phyloP scores from a whole-genome alignment of 1,140 invertebrate genomes.

The Rhyzopertha dominica region DNA sequence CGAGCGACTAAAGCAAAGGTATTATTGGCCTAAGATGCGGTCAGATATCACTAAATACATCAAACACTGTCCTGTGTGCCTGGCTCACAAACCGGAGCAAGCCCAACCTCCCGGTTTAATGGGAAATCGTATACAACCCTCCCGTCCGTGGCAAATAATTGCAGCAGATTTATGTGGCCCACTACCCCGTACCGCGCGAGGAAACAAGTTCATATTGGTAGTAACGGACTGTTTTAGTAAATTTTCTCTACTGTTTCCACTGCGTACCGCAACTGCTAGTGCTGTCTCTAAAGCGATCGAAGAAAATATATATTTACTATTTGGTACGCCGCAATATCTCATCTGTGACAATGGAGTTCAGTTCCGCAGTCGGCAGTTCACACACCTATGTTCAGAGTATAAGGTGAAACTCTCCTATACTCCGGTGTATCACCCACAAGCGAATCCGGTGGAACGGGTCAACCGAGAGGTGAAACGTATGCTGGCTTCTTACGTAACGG shows the following conservation, averaged over 20 bases:
- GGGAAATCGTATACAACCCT: too few relatives aligned
- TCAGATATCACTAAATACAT: constrained; percentile 8
- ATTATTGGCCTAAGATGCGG: constrained; percentile 14
- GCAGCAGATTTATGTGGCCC: constrained; percentile 40
- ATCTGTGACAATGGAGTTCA: constrained; percentile 12
- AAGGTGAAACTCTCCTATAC: constrained; percentile 10
- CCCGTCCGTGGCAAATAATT: constrained; percentile 14
- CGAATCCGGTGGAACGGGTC: constrained; percentile 18
- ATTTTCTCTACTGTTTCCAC: constrained; percentile 10
- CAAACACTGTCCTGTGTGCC: constrained; percentile 12
- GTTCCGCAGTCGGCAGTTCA: constrained; percentile 5
- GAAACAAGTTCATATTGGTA: constrained; percentile 38
- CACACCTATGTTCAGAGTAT: not conserved
- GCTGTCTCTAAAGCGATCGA: constrained; percentile 8
- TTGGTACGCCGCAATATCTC: constrained; percentile 20
- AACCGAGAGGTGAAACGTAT: constrained; percentile 36
- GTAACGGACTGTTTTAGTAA: constrained; percentile 27
- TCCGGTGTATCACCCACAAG: constrained; percentile 15
- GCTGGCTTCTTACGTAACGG: constrained; percentile 26
- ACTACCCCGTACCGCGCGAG: constrained; percentile 18
- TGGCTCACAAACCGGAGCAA: too few relatives aligned
- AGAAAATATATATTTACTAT: constrained; percentile 15
- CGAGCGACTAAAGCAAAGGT: constrained; percentile 8
- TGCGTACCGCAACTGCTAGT: constrained; percentile 10
- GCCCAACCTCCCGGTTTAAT: too few relatives aligned